Evolutionary conservation across 1,140 invertebrate species (phyloP), one percentile per base, ranked within the genome.

Genomic region (Drosophila neocordata): DNA sequence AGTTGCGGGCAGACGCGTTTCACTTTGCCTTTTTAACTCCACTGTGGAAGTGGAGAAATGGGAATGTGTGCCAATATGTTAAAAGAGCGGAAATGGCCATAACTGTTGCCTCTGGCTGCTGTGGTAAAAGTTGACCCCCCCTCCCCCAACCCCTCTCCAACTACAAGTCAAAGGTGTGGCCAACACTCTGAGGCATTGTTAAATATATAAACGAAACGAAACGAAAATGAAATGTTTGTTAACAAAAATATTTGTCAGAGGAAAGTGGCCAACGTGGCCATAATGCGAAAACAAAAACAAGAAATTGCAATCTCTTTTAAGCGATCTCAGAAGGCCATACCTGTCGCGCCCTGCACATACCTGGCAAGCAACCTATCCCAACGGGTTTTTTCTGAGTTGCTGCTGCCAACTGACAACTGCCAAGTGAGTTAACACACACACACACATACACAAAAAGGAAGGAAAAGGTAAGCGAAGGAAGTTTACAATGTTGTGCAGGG

Each of bases 61-160:
- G 82, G 78, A 81, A 76, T 87, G 78, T 87, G 70, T 85, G 82
- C 82, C 82, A 85, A 85, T 85, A 87, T 82, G 81, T 63, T 87
- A 74, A 53, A 56, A 68, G 38, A 85, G 65, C 82, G 83, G 82
- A 85, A 85, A 85, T 88, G 82, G 82, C 78, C 68, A 78, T 67
- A 82, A 87, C 69, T 65, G 52, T 6, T 31, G 27, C 3, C 4
- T 24, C 2, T 31, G 27, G 27, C 27, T 31, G 27, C 27, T 11
- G 22, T 52, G 72, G 63, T 73, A 74, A 73, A 73, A 60, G 72
- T 62, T 20, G 48, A 8, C 22, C 9, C 58, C 38, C 35, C 9
- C 12, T 24, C 38, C 35, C 38, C 35, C 9, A 2, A 2, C 38
- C 35, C 15, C 41, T 9, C 41, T 4, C 5, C 15, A n/a, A n/a